Percentiles rank a stretch among this genome's conserved stretches.
Conservation (phyloP, 2,113 vertebrate genomes). For the Pampusana beccarii region DNA sequence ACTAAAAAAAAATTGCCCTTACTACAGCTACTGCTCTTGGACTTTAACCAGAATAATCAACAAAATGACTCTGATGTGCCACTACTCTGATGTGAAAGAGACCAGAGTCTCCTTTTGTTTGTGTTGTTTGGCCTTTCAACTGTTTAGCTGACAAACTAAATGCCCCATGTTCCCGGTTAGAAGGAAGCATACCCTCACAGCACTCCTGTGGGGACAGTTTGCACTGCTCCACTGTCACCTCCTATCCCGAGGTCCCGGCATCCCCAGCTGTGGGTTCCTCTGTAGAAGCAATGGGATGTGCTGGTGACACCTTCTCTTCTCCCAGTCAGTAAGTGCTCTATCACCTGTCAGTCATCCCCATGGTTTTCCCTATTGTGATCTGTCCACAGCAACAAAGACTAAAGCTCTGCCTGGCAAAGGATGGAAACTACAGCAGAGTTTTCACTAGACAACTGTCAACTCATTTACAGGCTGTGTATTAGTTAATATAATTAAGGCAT, state of each 20-base stretch:
- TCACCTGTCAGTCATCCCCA: rapidly evolving
- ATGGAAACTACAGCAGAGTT: not conserved
- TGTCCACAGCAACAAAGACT: not conserved
- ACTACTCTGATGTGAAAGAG: not conserved
- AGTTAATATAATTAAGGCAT: slow-evolving; percentile 57
- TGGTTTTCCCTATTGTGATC: not conserved
- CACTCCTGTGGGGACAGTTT: not conserved
- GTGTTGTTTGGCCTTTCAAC: not conserved
- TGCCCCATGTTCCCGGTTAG: rapidly evolving
- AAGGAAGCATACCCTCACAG: not conserved
- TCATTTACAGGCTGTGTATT: slow-evolving; percentile 39
- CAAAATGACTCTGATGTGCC: not conserved
- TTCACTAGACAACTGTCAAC: slow-evolving; percentile 56
- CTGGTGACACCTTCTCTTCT: not conserved
- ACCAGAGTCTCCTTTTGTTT: not conserved
- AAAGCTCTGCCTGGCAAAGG: not conserved
- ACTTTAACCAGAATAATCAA: not conserved
- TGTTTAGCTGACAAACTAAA: not conserved
- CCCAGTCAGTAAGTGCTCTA: not conserved
- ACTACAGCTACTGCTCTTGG: not conserved
- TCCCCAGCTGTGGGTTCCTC: not conserved
- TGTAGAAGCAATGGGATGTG: not conserved
- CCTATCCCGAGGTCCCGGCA: rapidly evolving
- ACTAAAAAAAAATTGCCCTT: not conserved
- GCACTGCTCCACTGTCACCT: not conserved